Percentiles rank a stretch among this genome's conserved stretches.
Evolutionary conservation across 2,797 vertebrate genomes (phyloP).

Genomic region (Arnoldichthys spilopterus): DNA sequence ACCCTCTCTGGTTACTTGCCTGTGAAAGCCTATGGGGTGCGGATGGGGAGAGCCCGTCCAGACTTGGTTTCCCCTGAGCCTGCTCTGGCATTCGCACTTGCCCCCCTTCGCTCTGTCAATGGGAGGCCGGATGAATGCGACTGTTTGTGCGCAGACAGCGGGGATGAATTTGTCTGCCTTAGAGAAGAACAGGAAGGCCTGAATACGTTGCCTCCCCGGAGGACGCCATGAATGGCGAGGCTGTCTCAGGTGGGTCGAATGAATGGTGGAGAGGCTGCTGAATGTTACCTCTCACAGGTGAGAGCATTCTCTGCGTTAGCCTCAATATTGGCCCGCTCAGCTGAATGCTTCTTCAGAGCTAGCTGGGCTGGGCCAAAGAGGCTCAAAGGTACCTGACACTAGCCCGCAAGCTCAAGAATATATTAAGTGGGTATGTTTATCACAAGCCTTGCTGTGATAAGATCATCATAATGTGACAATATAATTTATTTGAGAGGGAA

Average conservation of each 20-base stretch:
- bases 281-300: constrained; percentile 75
- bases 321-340: constrained; percentile 43
- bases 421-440: neutral
- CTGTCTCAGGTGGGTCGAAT: constrained; percentile 53
- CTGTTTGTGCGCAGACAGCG: constrained; percentile 79
- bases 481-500: neutral
- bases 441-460: neutral
- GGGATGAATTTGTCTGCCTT: constrained; percentile 80
- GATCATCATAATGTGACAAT: neutral
- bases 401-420: neutral
- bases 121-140: constrained; percentile 77
- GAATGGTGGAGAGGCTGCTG: constrained; percentile 61
- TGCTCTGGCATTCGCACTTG: constrained; percentile 75
- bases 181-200: constrained; percentile 73
- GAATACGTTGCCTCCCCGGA: constrained; percentile 60
- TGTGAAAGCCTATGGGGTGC: constrained; percentile 71
- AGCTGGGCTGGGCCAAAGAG: neutral
- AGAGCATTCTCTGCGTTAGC: constrained; percentile 61
- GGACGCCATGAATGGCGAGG: constrained; percentile 49
- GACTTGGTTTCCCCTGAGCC: constrained; percentile 79
- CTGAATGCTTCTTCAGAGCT: constrained; percentile 25
- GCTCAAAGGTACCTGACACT: neutral
- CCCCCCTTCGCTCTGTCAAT: constrained; percentile 72
- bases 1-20: constrained; percentile 78
- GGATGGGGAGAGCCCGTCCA: constrained; percentile 78